phyloP scores from a whole-genome alignment of 2,888 invertebrate genomes.

The Andrena bucephala region DNA sequence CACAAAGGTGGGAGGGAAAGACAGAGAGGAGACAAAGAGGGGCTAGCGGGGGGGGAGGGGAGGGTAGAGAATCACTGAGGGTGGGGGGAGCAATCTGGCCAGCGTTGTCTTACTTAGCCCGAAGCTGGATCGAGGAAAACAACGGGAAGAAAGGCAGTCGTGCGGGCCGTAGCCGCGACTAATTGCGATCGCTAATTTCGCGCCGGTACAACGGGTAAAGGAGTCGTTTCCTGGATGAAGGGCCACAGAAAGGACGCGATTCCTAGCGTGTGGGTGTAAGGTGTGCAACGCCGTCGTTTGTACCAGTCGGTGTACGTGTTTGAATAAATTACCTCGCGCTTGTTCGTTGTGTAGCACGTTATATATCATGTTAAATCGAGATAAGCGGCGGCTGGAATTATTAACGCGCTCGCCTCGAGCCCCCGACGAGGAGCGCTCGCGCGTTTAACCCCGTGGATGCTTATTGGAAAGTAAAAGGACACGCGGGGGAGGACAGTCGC shows the following conservation, averaged over 20 bases:
- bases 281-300: neutral
- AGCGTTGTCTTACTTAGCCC: conserved; percentile 55
- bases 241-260: neutral
- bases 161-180: conserved; percentile 38
- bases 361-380: conserved; percentile 57
- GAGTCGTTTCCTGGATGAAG: conserved; percentile 6
- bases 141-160: conserved; percentile 44
- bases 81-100: conserved; percentile 53
- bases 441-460: conserved; percentile 11
- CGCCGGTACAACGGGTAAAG: conserved; percentile 25
- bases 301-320: conserved; percentile 6
- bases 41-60: neutral
- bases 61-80: conserved; percentile 9
- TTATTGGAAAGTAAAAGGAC: conserved; percentile 37
- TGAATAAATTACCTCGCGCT: conserved; percentile 54
- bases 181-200: conserved; percentile 68
- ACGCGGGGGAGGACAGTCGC: conserved; percentile 12
- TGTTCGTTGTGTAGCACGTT: conserved; percentile 43
- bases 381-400: conserved; percentile 62
- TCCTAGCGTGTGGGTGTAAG: conserved; percentile 13
- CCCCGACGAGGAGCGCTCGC: conserved; percentile 5
- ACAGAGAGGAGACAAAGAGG: conserved; percentile 34
- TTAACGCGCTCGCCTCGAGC: conserved; percentile 54
- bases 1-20: conserved; percentile 5
- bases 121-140: conserved; percentile 50